These are phyloP conservation scores for Drosophila biarmipes DNA, from an alignment of 1,140 invertebrate genomes.

Conservation along the genomic window DNA sequence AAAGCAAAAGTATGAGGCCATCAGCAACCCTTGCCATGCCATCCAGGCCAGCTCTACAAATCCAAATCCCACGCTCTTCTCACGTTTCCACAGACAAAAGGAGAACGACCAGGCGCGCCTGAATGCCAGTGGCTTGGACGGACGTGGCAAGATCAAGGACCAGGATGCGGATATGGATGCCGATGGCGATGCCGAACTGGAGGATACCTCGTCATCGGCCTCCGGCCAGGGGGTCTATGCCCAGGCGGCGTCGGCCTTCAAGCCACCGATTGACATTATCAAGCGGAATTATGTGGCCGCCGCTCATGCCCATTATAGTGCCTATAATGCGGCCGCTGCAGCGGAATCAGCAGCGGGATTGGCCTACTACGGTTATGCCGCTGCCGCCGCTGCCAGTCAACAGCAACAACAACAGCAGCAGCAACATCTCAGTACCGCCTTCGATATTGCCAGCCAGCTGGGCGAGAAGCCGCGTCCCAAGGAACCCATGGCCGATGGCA, in stretches of 20 bases:
- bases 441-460: constrained; percentile 59
- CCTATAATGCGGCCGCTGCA: constrained; percentile 60
- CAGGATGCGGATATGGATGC: background rate
- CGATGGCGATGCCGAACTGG: constrained; percentile 1
- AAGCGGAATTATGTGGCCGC: constrained; percentile 84
- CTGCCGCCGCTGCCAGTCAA: constrained; percentile 59
- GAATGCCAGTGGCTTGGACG: constrained; percentile 41
- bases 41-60: constrained; percentile 6
- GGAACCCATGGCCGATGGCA: constrained; percentile 72
- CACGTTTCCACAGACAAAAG: constrained; percentile 82
- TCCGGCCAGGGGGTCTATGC: constrained; percentile 85
- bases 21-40: constrained; percentile 9
- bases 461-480: constrained; percentile 34
- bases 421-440: constrained; percentile 20
- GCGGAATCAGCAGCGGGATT: constrained; percentile 48
- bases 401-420: constrained; percentile 47
- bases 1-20: constrained; percentile 86
- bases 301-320: constrained; percentile 65
- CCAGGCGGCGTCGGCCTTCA: constrained; percentile 90
- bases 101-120: constrained; percentile 82
- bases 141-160: constrained; percentile 11
- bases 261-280: constrained; percentile 87
- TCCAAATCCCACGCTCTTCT: constrained; percentile 39
- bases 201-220: background rate
- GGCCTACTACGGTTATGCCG: constrained; percentile 71